Evolutionary conservation across 2,797 vertebrate genomes (phyloP).

Genomic region (Rhynchotus rufescens): DNA sequence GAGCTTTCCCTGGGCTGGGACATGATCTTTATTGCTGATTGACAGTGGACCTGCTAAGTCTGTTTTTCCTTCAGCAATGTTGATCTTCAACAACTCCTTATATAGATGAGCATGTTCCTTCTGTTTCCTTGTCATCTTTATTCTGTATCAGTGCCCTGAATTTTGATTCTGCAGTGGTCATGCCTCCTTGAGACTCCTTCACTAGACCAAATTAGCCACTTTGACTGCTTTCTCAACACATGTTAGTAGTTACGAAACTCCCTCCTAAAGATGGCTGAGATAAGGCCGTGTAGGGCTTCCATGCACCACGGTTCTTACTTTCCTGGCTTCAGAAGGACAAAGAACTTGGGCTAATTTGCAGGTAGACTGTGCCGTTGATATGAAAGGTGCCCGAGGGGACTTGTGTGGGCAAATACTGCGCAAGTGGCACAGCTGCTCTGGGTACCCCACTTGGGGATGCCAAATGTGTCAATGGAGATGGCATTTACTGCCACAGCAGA

Average conservation of each 20-base stretch:
- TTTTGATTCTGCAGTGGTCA: background rate
- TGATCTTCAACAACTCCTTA: background rate
- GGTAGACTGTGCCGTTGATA: background rate
- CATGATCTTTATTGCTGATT: background rate
- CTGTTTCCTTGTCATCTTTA: background rate
- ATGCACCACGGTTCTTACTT: background rate
- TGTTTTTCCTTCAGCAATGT: background rate
- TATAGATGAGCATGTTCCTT: background rate
- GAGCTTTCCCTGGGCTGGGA: constrained; percentile 4
- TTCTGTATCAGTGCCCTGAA: background rate
- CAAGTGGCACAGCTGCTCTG: background rate
- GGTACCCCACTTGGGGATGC: background rate
- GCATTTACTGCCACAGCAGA: background rate
- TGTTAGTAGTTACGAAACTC: background rate
- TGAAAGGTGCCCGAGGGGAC: background rate
- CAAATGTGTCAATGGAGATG: background rate
- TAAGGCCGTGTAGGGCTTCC: background rate
- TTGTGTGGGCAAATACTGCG: background rate
- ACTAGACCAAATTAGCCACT: background rate
- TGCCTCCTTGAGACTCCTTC: background rate
- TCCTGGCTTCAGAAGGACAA: background rate
- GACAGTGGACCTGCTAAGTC: background rate
- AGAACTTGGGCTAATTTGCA: background rate
- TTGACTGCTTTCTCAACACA: background rate
- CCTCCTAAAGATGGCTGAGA: background rate